Evolutionary conservation across 2,113 vertebrate genomes (phyloP), one percentile per base, ranked within the genome.

Genomic region (Butorides virescens): DNA sequence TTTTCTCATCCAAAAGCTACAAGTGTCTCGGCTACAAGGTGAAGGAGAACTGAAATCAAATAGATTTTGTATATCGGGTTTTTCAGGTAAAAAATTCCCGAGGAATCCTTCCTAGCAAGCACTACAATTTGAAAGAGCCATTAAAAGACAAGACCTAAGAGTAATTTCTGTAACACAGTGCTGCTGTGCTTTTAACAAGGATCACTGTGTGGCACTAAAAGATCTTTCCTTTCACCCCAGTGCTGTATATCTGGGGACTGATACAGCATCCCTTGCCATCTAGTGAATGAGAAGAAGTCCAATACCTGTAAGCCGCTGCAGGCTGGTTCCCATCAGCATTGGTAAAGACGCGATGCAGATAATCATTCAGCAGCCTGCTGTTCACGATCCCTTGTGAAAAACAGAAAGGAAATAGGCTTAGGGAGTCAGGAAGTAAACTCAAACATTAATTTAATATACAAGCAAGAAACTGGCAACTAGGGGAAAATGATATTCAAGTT

Each of bases 301-400:
- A 32, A 68, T 98, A 99, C 99, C 99, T 99, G 98, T 98, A 98
- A 15, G 98, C 96, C 85, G 99, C 98, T 83, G 98, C 93, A 2
- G 97, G 74, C 30, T 98, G 97, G 50, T 76, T 97, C 32, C 97
- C 98, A 77, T 98, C 97, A 61, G 98, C 97, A 65, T 58, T 97
- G 83, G 99, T 98, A 83, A 99, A 99, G 81, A 99, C 68, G 3
- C 98, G 99, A 55, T 99, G 98, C 62, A 99, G 98, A 89, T 99
- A 99, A 96, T 99, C 99, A 75, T 98, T 99, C 95, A 99, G 98
- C 67, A 99, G 95, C 95, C 99, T 99, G 98, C 99, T 99, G 15
- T 98, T 99, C 66, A 99, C 99, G 1, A 99, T 99, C 55, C 99
- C 99, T 99, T 92, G 72, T 71, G 92, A 59, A 81, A 80, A 94